Conservation (phyloP, 1,140 invertebrate genomes). For the Cherax destructor region DNA sequence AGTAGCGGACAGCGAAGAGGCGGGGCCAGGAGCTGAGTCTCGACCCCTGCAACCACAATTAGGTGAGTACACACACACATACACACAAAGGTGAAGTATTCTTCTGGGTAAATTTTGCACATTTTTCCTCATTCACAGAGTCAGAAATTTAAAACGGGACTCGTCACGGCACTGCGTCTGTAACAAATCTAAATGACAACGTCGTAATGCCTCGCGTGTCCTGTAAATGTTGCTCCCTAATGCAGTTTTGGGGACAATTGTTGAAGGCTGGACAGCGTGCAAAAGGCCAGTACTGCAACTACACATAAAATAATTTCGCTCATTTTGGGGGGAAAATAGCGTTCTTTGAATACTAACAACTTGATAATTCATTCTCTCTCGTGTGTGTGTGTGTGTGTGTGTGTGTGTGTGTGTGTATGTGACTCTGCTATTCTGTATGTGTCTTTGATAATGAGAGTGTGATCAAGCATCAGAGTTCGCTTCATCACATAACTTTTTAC, state of each 20-base stretch:
- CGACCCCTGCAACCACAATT: no score
- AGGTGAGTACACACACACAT: not conserved
- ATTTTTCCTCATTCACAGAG: not conserved
- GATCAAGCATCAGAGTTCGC: not conserved
- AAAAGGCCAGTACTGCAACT: not conserved
- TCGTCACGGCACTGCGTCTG: not conserved
- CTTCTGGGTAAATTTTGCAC: not conserved
- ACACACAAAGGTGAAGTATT: not conserved
- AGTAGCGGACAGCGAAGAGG: no score
- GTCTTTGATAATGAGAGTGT: conserved; percentile 17
- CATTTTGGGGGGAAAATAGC: no score
- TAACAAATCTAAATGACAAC: no score
- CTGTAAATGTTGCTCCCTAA: not conserved
- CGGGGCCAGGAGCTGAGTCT: no score
- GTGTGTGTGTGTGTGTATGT: conserved; percentile 25
- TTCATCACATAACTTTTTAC: no score
- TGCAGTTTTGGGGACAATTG: not conserved
- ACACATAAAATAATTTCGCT: no score
- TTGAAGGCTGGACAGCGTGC: not conserved
- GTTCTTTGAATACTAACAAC: no score
- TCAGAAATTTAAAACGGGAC: not conserved
- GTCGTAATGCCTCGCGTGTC: not conserved
- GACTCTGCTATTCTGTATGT: not conserved
- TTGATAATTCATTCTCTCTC: no score
- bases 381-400: not conserved